Conservation (phyloP, 2,113 vertebrate genomes). For the Desmodus rotundus region DNA sequence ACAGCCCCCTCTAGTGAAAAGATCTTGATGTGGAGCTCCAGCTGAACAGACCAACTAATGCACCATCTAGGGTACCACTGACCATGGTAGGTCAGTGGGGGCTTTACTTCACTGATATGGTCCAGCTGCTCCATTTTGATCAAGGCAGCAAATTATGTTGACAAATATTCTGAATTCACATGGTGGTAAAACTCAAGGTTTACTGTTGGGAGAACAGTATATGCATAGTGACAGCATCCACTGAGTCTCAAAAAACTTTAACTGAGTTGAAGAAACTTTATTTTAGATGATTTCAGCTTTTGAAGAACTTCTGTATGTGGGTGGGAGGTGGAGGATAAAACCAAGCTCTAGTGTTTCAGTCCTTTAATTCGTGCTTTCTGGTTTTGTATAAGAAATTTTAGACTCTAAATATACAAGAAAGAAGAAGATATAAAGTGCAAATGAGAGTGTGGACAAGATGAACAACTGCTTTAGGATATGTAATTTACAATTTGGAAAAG, state of each 20-base stretch:
- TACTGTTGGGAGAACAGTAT: background rate
- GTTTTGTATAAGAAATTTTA: background rate
- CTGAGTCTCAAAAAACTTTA: background rate
- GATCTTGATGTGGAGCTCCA: background rate
- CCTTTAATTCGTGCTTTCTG: background rate
- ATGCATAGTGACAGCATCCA: background rate
- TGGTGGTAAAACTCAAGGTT: background rate
- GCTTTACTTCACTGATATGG: background rate
- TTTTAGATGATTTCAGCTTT: slow-evolving; percentile 31
- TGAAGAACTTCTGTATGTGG: background rate
- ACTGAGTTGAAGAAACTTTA: background rate
- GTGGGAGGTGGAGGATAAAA: background rate
- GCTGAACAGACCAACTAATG: too few relatives aligned
- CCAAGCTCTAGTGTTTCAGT: background rate
- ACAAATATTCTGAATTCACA: background rate
- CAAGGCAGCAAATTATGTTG: slow-evolving; percentile 50
- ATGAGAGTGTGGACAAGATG: background rate
- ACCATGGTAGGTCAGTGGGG: too few relatives aligned
- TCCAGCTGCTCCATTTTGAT: background rate
- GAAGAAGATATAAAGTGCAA: background rate
- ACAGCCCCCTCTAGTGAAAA: background rate
- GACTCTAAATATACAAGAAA: background rate
- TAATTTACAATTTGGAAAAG: slow-evolving; percentile 21
- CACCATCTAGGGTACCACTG: background rate
- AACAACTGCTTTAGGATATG: background rate